phyloP scores from a whole-genome alignment of 2,888 invertebrate species.

The Drosophila melanocephala region DNA sequence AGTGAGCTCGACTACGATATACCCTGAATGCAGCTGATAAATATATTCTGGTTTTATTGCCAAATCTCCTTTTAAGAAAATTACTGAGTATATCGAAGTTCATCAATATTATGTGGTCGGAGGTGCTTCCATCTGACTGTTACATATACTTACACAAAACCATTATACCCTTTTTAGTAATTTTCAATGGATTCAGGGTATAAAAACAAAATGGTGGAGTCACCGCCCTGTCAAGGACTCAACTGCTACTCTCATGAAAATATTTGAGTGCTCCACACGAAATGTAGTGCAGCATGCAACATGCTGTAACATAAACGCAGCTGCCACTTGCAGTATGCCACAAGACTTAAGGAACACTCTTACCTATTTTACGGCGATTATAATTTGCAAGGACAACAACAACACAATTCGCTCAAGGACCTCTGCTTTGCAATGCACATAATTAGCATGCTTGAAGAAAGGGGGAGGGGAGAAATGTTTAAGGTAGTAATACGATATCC shows the following conservation, averaged over 20 bases:
- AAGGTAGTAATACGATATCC: conserved; percentile 44
- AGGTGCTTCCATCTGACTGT: neutral
- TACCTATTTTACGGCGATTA: conserved; percentile 51
- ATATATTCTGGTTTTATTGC: neutral
- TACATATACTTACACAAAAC: neutral
- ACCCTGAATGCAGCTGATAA: neutral
- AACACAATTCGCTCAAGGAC: neutral
- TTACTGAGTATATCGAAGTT: neutral
- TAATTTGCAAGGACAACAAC: conserved; percentile 46
- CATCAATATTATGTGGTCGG: neutral
- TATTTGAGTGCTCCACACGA: neutral
- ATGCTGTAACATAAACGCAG: conserved; percentile 15
- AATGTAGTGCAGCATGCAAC: conserved; percentile 23
- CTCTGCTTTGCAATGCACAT: neutral
- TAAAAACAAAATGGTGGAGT: neutral
- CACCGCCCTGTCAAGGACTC: conserved; percentile 36
- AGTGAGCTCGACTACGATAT: neutral
- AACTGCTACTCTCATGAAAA: neutral
- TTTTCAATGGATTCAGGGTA: neutral
- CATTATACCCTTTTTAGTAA: neutral
- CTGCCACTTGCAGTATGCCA: conserved; percentile 11
- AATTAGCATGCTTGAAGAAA: neutral
- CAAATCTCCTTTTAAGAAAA: neutral
- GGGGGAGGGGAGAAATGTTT: neutral
- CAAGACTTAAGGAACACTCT: conserved; percentile 30